phyloP scores from a whole-genome alignment of 2,888 invertebrate genomes.

The Epistrophella euchroma region DNA sequence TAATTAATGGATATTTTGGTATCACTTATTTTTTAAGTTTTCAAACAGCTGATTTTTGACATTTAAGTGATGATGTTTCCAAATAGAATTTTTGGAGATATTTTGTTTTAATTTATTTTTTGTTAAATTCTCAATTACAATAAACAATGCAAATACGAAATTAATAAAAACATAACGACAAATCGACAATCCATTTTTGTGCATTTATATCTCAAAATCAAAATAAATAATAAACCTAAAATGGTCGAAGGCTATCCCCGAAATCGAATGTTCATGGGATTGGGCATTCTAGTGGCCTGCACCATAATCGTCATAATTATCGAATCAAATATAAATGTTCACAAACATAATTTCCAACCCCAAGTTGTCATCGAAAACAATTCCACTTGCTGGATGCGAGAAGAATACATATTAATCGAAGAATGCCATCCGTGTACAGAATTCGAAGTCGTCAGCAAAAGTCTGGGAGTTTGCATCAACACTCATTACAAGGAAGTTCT shows the following conservation, averaged over 20 bases:
- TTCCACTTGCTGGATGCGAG: constrained; percentile 90
- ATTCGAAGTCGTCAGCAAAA: constrained; percentile 92
- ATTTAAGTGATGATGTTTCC: constrained; percentile 22
- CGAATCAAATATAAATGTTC: constrained; percentile 87
- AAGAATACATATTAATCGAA: constrained; percentile 88
- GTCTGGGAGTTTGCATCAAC: constrained; percentile 91
- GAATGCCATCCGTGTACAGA: constrained; percentile 95
- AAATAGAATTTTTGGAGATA: constrained; percentile 4
- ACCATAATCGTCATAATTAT: constrained; percentile 92
- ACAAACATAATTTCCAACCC: constrained; percentile 36
- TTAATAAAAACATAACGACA: background rate
- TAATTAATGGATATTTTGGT: no score
- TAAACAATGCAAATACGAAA: background rate
- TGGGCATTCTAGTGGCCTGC: constrained; percentile 90
- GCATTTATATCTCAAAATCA: background rate
- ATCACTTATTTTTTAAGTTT: constrained; percentile 29
- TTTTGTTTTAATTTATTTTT: constrained; percentile 32
- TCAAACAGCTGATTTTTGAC: constrained; percentile 52
- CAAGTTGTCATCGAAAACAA: constrained; percentile 90
- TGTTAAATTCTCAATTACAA: constrained; percentile 8
- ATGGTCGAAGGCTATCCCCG: constrained; percentile 95
- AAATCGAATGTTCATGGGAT: constrained; percentile 92
- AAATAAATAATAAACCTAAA: background rate
- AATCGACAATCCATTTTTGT: background rate
- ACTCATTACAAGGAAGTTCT: constrained; percentile 93